Evolutionary conservation across 2,888 invertebrate genomes (phyloP).

Genomic region (Lypha dubia): DNA sequence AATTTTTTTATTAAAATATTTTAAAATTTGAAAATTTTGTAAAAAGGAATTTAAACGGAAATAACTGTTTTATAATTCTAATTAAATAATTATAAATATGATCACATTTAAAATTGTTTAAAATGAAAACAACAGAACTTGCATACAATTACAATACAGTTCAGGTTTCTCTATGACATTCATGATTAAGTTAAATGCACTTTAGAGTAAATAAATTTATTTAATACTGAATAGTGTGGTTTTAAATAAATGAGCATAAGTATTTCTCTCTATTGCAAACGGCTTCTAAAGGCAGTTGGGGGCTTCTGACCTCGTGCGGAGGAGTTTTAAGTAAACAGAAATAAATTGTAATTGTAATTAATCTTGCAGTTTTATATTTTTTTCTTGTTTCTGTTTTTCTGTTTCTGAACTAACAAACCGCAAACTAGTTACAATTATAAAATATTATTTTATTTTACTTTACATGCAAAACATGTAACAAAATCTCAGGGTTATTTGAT

Average conservation of each 20-base stretch:
- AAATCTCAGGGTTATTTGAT: slow-evolving; percentile 6
- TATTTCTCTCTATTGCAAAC: not conserved
- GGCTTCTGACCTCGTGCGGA: slow-evolving; percentile 49
- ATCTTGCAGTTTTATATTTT: slow-evolving; percentile 32
- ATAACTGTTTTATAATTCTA: not conserved
- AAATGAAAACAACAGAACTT: not conserved
- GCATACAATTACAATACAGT: slow-evolving; percentile 2
- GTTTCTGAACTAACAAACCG: slow-evolving; percentile 40
- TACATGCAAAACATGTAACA: slow-evolving; percentile 3
- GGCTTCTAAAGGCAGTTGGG: not conserved
- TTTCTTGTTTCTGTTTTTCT: not conserved
- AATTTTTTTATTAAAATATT: no score
- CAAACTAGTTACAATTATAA: slow-evolving; percentile 47
- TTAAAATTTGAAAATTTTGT: no score
- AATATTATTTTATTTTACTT: slow-evolving; percentile 2
- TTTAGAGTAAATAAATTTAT: slow-evolving; percentile 26
- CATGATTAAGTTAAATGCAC: slow-evolving; percentile 45
- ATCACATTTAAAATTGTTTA: not conserved
- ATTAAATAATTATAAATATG: not conserved
- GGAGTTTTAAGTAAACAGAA: slow-evolving; percentile 47
- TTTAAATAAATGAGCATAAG: not conserved
- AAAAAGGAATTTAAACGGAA: slow-evolving; percentile 49
- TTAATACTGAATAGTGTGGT: slow-evolving; percentile 39
- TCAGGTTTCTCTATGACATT: slow-evolving; percentile 44
- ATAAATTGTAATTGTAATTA: slow-evolving; percentile 54